Base-by-base conservation (phyloP, 2,113 vertebrate genomes). In the Tragulus kanchil region DNA sequence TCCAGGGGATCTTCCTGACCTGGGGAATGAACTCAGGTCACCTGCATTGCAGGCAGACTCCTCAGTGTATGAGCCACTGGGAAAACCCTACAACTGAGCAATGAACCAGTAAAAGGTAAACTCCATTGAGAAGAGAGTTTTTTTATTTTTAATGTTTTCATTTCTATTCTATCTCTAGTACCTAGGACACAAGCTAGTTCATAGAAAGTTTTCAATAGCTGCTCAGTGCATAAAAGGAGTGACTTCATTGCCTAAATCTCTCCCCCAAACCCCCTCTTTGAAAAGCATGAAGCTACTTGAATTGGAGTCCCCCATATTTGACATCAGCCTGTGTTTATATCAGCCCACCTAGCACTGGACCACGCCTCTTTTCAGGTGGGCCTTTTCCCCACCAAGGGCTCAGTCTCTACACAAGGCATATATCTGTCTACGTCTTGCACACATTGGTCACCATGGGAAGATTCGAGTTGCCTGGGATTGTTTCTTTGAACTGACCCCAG, bases 251-350 rank as follows among this genome's bases (percentile, higher is more conserved):
- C 16, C 26, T 50, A 8, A 85, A 31, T 67, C 42, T 61, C 26
- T 54, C 59, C 21, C 48, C 28, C n/a, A n/a, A 77, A 77, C 19
- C 54, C n/a, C 25, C 58, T 96, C 58, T 19, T 13, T 56, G 58
- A 77, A 45, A 42, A 13, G 26, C 23, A 28, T 2, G 3, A 48
- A 52, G 11, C 31, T 9, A 0, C 36, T 48, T 61, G 58, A 36
- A 3, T 10, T 2, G 7, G 11, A 56, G 25, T 15, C 25, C 10
- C 25, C 10, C 8, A 5, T 48, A 17, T 59, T 64, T 54, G 64
- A 36, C 1, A 0, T 0, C 5, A 52, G 54, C 25, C 9, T 11
- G 5, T 11, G 4, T 3, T n/a, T 56, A 56, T 36, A 1, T 56
- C 54, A 6, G 52, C 65, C 9, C 9, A 8, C 1, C 28, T 3